These are phyloP conservation scores for Hanleya hanleyi DNA, from an alignment of 2,888 invertebrate species.

Conservation along the genomic window DNA sequence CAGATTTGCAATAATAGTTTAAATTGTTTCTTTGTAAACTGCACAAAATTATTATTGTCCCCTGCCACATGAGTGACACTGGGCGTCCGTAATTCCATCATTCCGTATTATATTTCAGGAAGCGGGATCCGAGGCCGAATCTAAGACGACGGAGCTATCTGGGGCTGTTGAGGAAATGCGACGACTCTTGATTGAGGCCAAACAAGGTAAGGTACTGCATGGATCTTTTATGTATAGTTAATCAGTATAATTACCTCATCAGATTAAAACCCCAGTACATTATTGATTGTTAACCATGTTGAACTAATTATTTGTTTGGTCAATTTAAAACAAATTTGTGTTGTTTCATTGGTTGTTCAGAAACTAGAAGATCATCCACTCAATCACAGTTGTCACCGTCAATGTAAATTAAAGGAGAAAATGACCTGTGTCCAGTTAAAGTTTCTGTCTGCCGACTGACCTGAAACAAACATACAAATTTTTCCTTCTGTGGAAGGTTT, in stretches of 20 bases:
- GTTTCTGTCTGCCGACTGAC: neutral
- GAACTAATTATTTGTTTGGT: too few species aligned
- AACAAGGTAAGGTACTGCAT: constrained; percentile 75
- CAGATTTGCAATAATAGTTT: too few species aligned
- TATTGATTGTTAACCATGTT: too few species aligned
- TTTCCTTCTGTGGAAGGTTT: too few species aligned
- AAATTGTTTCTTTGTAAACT: too few species aligned
- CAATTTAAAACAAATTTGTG: too few species aligned
- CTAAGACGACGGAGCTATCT: constrained; percentile 85
- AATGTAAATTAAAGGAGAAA: neutral
- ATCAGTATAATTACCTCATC: too few species aligned
- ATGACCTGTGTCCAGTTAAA: neutral
- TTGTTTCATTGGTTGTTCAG: too few species aligned
- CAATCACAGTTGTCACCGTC: neutral
- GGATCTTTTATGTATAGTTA: neutral
- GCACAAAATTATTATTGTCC: too few species aligned
- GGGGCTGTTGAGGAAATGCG: constrained; percentile 84
- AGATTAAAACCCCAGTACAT: too few species aligned
- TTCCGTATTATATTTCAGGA: too few species aligned
- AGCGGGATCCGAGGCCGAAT: constrained; percentile 84
- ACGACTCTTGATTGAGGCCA: constrained; percentile 83
- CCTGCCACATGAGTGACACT: too few species aligned
- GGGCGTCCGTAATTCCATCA: neutral
- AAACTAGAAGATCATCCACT: neutral
- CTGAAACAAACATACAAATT: neutral